phyloP scores from a whole-genome alignment of 2,797 vertebrate genomes.

The Fringilla coelebs region DNA sequence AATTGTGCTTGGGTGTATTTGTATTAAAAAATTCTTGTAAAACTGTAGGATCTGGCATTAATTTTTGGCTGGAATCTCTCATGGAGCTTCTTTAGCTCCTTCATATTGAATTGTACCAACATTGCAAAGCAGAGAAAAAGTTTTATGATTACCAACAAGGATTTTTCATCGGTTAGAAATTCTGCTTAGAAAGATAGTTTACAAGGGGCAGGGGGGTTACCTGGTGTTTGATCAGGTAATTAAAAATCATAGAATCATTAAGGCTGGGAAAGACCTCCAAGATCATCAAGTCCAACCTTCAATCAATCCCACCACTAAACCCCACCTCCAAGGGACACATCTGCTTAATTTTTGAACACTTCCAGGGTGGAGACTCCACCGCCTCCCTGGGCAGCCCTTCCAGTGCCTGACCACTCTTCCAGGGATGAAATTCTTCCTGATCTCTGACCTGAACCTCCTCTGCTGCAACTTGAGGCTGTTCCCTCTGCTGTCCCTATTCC shows the following conservation, averaged over 20 bases:
- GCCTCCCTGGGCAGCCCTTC: background rate
- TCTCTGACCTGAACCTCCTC: rapidly evolving
- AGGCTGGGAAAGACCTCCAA: background rate
- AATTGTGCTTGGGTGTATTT: rapidly evolving
- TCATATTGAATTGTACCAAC: background rate
- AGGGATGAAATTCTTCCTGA: background rate
- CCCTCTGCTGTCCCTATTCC: background rate
- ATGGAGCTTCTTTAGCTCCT: background rate
- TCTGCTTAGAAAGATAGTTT: background rate
- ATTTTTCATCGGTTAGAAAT: background rate
- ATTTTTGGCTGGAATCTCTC: background rate
- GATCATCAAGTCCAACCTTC: background rate
- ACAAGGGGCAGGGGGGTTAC: no score
- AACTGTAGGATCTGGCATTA: background rate
- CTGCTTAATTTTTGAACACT: background rate
- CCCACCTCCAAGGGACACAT: background rate
- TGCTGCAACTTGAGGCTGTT: rapidly evolving
- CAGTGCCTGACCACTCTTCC: background rate
- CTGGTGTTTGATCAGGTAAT: background rate
- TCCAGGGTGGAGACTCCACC: background rate
- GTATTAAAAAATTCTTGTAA: background rate
- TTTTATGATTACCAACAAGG: rapidly evolving
- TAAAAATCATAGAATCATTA: background rate
- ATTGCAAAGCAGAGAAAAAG: background rate
- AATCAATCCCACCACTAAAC: background rate